Percentiles rank a stretch among this genome's conserved stretches.
Evolutionary conservation across 2,888 invertebrate genomes (phyloP).

Genomic region (Crematogaster levior): DNA sequence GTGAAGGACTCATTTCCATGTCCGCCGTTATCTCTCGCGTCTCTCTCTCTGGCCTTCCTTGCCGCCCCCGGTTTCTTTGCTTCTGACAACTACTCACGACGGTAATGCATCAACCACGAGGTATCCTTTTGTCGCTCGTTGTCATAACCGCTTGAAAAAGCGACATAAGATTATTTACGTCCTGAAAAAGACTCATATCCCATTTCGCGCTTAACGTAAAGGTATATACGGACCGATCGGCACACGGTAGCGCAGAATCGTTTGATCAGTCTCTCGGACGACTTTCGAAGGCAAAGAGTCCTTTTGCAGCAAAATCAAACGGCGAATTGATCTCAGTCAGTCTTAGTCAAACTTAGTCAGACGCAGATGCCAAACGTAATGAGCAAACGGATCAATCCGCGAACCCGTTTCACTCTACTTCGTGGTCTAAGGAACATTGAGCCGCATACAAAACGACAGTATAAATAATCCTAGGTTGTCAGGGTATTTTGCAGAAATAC

Average conservation of each 20-base stretch:
- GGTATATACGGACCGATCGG: not conserved
- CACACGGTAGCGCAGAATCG: not conserved
- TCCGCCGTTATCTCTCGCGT: not conserved
- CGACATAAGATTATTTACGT: not conserved
- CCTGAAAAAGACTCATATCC: not conserved
- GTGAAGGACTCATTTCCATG: not conserved
- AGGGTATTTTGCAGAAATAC: not conserved
- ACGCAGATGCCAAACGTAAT: not conserved
- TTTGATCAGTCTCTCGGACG: not conserved
- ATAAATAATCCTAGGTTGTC: conserved; percentile 1
- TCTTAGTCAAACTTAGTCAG: not conserved
- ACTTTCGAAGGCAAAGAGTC: not conserved
- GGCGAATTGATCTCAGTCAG: not conserved
- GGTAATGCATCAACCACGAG: conserved; percentile 8
- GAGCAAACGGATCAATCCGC: not conserved
- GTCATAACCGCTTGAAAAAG: not conserved
- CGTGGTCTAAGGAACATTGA: not conserved
- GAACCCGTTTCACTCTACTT: not conserved
- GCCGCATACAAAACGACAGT: not conserved
- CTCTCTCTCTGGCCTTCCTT: not conserved
- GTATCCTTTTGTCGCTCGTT: not conserved
- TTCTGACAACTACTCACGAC: conserved; percentile 3
- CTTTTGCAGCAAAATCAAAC: not conserved
- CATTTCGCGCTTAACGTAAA: not conserved
- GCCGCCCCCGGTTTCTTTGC: not conserved